Percentiles rank a stretch among this genome's conserved stretches.
These are phyloP conservation scores for Sarcophaga carnaria DNA, from an alignment of 2,888 invertebrate species.

Conservation along the genomic window DNA sequence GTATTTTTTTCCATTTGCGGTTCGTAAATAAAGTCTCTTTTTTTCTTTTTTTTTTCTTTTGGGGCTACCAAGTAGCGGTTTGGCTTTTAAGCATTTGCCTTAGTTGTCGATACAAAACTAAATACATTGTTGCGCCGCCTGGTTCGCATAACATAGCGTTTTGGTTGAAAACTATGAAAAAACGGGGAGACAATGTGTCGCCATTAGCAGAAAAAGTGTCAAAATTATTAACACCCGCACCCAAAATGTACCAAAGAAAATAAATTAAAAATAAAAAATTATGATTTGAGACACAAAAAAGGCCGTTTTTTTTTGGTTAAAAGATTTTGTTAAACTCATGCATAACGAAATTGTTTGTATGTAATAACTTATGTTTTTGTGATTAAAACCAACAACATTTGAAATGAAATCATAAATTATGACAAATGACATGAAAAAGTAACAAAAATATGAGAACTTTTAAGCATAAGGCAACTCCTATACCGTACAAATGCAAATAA, in stretches of 20 bases:
- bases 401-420: constrained; percentile 57
- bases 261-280: not conserved
- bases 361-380: constrained; percentile 58
- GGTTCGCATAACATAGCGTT: not conserved
- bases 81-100: not conserved
- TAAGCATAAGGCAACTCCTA: not conserved
- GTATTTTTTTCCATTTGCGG: not conserved
- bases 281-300: not conserved
- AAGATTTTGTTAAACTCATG: constrained; percentile 33
- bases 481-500: not conserved
- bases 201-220: constrained; percentile 68
- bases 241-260: constrained; percentile 34
- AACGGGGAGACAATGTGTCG: constrained; percentile 68
- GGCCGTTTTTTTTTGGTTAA: not conserved
- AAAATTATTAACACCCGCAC: constrained; percentile 70
- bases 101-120: constrained; percentile 13
- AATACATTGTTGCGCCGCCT: not conserved
- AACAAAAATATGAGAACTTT: constrained; percentile 12
- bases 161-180: constrained; percentile 11
- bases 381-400: constrained; percentile 33
- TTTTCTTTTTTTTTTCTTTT: not conserved
- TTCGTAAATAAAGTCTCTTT: not conserved
- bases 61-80: not conserved
- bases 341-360: constrained; percentile 24
- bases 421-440: constrained; percentile 13